These are phyloP conservation scores for Dendrocincla fuliginosa DNA, from an alignment of 2,797 vertebrate genomes.

Conservation along the genomic window DNA sequence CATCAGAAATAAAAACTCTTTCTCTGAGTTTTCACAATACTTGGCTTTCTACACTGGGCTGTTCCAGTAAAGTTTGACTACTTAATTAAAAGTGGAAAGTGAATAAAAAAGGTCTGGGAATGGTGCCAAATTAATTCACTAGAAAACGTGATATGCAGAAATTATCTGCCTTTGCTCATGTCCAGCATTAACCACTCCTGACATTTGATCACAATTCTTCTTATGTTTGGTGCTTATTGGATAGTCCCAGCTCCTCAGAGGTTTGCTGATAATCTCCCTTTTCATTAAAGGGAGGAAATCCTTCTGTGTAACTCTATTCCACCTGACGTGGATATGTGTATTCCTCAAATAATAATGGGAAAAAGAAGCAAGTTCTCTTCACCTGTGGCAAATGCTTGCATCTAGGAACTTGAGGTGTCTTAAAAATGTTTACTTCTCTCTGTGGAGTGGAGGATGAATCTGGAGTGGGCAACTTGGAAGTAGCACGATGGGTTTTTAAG, in stretches of 20 bases:
- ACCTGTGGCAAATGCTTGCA: background rate
- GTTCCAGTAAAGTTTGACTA: conserved; percentile 60
- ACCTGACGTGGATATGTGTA: background rate
- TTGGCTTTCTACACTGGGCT: conserved; percentile 19
- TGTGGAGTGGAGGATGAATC: background rate
- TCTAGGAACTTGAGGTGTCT: background rate
- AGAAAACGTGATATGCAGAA: conserved; percentile 41
- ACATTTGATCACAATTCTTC: background rate
- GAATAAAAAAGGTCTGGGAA: conserved; percentile 45
- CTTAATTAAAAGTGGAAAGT: conserved; percentile 57
- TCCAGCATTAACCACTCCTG: background rate
- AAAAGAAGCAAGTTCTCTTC: background rate
- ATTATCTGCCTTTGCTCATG: conserved; percentile 28
- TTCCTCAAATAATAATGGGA: background rate
- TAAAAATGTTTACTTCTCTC: background rate
- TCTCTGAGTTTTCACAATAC: background rate
- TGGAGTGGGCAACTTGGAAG: background rate
- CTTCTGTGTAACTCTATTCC: background rate
- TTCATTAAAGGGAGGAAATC: background rate
- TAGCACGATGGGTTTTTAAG: background rate
- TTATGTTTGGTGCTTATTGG: background rate
- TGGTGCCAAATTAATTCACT: conserved; percentile 41
- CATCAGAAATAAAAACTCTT: background rate
- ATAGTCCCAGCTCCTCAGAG: background rate
- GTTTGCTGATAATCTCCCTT: background rate